Percentiles rank a stretch among this genome's conserved stretches.
phyloP scores from a whole-genome alignment of 2,113 vertebrate genomes.

The Sander vitreus region DNA sequence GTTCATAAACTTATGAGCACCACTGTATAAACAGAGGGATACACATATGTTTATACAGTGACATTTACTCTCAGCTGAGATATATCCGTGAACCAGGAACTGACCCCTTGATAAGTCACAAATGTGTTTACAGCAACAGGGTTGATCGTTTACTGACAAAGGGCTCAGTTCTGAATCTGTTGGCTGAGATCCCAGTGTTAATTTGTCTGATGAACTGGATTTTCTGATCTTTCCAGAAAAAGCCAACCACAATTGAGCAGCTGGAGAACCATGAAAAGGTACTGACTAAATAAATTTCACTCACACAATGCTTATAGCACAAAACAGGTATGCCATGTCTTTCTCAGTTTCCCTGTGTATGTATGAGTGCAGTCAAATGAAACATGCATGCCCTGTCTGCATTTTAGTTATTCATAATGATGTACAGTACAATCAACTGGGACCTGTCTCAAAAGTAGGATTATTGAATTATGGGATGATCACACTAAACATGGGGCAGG shows the following conservation, averaged over 20 bases:
- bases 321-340: not conserved
- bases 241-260: slow-evolving; percentile 92
- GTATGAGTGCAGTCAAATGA: not conserved
- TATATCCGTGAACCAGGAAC: not conserved
- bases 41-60: not conserved
- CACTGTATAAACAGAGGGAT: too few species aligned
- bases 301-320: not conserved
- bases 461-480: not conserved
- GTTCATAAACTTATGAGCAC: too few species aligned
- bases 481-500: not conserved
- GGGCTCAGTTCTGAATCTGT: not conserved
- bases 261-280: slow-evolving; percentile 97
- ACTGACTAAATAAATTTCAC: slow-evolving; percentile 31
- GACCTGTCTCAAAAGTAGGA: not conserved
- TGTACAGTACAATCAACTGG: not conserved
- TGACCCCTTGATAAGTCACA: not conserved
- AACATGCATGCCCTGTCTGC: not conserved
- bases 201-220: not conserved
- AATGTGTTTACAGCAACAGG: not conserved
- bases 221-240: slow-evolving; percentile 82
- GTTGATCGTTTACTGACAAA: not conserved
- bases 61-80: not conserved
- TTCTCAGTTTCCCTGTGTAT: too few species aligned
- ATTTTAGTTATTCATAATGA: not conserved
- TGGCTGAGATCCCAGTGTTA: not conserved